Evolutionary conservation across 2,113 vertebrate genomes (phyloP), one percentile per base, ranked within the genome.

Genomic region (Elgaria multicarinata): DNA sequence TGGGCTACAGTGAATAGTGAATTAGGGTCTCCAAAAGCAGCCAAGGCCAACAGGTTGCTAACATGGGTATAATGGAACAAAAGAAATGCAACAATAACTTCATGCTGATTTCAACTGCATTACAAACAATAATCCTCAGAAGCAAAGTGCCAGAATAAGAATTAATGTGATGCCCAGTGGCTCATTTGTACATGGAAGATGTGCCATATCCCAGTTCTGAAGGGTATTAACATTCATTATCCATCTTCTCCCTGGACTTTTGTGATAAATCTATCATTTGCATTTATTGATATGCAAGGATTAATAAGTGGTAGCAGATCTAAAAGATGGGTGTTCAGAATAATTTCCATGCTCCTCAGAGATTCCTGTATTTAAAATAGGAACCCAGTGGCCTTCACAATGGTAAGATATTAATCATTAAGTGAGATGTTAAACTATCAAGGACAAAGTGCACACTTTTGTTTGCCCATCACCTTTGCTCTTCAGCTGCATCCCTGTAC

Each of bases 341-440:
- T 76, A 62, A 77, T 3, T 77, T 42, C 26, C 3, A 67, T 50
- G 36, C 9, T 14, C 53, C 53, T 42, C 53, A 76, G 42, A 12
- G 22, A 39, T 28, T 33, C 22, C 26, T 42, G 13, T 33, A 31
- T 75, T 42, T 42, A 13, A 55, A 6, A 24, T 18, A 33, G 33
- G 50, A 85, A 72, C 67, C 33, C 39, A 85, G 50, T 55, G 22
- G 26, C 7, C 24, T 36, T 58, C 2, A 7, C 12, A 50, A n/a
- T 62, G 28, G 64, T 10, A 80, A 36, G n/a, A 67, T 67, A 80
- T 87, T 81, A 71, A 81, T 87, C 13, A 87, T 87, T 87, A 87
- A 87, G 26, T 87, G 33, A 80, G 44, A 55, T 81, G 26, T 46
- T 55, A 71, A 87, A 81, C 33, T 71, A 22, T 44, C n/a, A 72